Evolutionary conservation across 2,113 vertebrate genomes (phyloP).

Genomic region (Clarias magur): DNA sequence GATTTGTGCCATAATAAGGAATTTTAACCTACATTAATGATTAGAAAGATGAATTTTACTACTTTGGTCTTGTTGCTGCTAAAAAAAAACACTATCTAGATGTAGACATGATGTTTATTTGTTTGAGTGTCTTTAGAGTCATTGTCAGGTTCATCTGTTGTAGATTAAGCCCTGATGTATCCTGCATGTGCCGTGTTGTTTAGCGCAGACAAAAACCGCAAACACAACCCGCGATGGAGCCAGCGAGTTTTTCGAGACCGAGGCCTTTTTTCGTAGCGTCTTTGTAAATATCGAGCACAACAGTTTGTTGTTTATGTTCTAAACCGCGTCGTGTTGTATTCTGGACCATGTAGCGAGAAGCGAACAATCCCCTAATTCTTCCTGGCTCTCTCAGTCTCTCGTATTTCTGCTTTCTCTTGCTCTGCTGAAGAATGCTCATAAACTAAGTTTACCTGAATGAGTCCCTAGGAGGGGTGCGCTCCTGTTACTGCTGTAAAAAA

Average conservation of each 20-base stretch:
- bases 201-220: conserved; percentile 12
- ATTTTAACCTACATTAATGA: not conserved
- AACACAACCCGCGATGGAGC: not conserved
- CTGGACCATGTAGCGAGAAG: conserved; percentile 19
- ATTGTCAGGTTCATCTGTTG: conserved; percentile 25
- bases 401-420: conserved; percentile 67
- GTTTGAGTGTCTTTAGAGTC: conserved; percentile 16
- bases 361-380: conserved; percentile 64
- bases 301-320: conserved; percentile 6
- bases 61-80: no score
- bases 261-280: not conserved
- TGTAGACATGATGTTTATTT: not conserved
- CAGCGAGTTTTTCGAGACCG: not conserved
- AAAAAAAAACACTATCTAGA: not conserved
- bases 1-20: no score
- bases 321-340: not conserved
- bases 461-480: conserved; percentile 67
- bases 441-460: conserved; percentile 77
- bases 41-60: not conserved
- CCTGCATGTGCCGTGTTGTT: conserved; percentile 26
- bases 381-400: conserved; percentile 55
- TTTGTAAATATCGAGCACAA: not conserved
- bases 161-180: conserved; percentile 5
- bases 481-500: conserved; percentile 75
- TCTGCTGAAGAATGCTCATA: conserved; percentile 76